phyloP scores from a whole-genome alignment of 2,797 vertebrate species.

The Tarsius wallacei region DNA sequence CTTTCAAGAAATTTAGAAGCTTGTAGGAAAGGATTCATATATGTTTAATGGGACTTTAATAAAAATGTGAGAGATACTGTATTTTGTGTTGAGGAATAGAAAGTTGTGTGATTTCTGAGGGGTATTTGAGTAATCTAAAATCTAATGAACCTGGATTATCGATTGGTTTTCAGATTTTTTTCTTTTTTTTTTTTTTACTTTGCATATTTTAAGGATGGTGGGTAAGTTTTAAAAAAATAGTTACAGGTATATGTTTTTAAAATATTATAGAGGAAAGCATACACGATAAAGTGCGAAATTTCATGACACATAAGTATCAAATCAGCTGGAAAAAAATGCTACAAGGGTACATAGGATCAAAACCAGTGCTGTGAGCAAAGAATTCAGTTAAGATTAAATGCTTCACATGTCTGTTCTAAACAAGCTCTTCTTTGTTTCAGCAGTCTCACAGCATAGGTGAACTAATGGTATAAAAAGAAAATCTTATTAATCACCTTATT shows the following conservation, averaged over 20 bases:
- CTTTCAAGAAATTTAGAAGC: background rate
- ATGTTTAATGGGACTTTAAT: background rate
- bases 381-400: constrained; percentile 48
- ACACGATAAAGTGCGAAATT: background rate
- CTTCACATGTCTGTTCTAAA: background rate
- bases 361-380: background rate
- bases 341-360: background rate
- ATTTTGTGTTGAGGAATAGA: background rate
- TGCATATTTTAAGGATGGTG: background rate
- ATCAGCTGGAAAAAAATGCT: background rate
- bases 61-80: background rate
- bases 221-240: background rate
- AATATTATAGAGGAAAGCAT: background rate
- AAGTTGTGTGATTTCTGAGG: background rate
- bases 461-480: constrained; percentile 25
- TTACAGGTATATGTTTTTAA: background rate
- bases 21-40: background rate
- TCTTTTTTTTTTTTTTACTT: background rate
- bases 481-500: constrained; percentile 8
- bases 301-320: background rate
- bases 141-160: background rate
- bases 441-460: background rate
- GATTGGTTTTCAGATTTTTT: background rate
- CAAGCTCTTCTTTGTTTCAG: background rate
- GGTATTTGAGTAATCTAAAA: background rate